phyloP scores from a whole-genome alignment of 1,140 invertebrate species.

The Drosophila azteca region DNA sequence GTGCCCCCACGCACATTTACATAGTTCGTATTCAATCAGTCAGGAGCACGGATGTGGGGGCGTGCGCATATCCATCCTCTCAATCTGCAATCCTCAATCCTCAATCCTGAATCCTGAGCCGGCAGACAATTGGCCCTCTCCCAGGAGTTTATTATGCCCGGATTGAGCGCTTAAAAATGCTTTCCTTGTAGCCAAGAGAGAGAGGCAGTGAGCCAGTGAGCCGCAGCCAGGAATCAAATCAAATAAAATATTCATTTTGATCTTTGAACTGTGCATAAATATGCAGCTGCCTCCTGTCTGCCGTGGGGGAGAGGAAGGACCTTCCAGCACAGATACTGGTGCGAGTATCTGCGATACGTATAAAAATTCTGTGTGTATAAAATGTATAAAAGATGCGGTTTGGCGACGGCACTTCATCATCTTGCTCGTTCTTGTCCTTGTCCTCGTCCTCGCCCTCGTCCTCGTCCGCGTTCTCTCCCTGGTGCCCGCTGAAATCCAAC shows the following conservation, averaged over 20 bases:
- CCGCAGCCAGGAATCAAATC: slow-evolving; percentile 61
- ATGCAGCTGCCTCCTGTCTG: slow-evolving; percentile 42
- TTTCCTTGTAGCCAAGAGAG: slow-evolving; percentile 60
- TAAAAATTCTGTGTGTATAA: slow-evolving; percentile 27
- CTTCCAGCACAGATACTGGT: slow-evolving; percentile 42
- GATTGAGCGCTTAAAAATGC: slow-evolving; percentile 71
- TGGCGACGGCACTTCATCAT: slow-evolving; percentile 64
- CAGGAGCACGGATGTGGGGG: slow-evolving; percentile 1
- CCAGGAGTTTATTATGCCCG: slow-evolving; percentile 70
- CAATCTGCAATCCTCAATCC: slow-evolving; percentile 1
- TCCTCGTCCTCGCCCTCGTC: slow-evolving; percentile 39
- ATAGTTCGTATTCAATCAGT: slow-evolving; percentile 36
- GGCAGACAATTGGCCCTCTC: slow-evolving; percentile 71
- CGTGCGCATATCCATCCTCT: slow-evolving; percentile 13
- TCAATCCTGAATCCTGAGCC: slow-evolving; percentile 9
- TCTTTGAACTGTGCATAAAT: slow-evolving; percentile 80
- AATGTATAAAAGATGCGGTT: slow-evolving; percentile 53
- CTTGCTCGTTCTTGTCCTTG: slow-evolving; percentile 30
- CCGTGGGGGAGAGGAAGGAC: neutral
- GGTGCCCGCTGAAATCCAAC: neutral
- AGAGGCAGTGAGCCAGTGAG: slow-evolving; percentile 29
- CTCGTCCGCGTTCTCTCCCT: slow-evolving; percentile 18
- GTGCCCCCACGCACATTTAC: slow-evolving; percentile 20
- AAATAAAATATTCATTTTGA: slow-evolving; percentile 82
- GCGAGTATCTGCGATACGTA: slow-evolving; percentile 21